These are phyloP conservation scores for Urophycis tenuis DNA, from an alignment of 2,797 vertebrate species.

Conservation along the genomic window DNA sequence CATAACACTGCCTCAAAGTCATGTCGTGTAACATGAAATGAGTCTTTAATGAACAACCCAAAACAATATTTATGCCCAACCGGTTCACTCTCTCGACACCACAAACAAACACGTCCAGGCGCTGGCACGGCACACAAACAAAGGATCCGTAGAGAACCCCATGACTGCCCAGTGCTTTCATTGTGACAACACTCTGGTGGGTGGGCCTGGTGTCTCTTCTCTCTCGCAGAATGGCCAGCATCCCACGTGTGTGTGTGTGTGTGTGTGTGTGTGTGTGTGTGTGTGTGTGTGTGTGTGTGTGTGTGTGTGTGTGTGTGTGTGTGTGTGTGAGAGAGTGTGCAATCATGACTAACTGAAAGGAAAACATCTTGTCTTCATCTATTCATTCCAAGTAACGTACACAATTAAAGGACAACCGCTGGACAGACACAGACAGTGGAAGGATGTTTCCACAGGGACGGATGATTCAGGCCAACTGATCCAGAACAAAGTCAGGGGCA, in stretches of 20 bases:
- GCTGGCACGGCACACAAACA: neutral
- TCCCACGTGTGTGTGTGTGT: neutral
- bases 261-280: neutral
- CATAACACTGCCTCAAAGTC: neutral
- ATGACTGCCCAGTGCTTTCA: neutral
- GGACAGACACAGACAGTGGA: neutral
- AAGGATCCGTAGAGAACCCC: neutral
- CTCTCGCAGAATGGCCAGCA: neutral
- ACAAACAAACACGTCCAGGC: neutral
- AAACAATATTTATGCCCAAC: neutral
- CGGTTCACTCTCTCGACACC: neutral
- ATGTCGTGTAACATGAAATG: neutral
- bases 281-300: too few relatives aligned
- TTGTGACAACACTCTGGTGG: neutral
- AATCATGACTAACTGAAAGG: conserved; percentile 1
- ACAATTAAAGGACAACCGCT: neutral
- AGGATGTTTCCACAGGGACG: conserved; percentile 6
- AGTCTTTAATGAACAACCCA: neutral
- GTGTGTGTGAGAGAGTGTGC: too few relatives aligned
- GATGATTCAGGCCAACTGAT: conserved; percentile 14
- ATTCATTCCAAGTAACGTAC: neutral
- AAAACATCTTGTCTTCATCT: conserved; percentile 6
- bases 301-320: too few relatives aligned
- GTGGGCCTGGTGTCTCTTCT: neutral
- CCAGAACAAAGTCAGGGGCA: neutral